Conservation (phyloP, 2,888 invertebrate species). For the Troides helena region DNA sequence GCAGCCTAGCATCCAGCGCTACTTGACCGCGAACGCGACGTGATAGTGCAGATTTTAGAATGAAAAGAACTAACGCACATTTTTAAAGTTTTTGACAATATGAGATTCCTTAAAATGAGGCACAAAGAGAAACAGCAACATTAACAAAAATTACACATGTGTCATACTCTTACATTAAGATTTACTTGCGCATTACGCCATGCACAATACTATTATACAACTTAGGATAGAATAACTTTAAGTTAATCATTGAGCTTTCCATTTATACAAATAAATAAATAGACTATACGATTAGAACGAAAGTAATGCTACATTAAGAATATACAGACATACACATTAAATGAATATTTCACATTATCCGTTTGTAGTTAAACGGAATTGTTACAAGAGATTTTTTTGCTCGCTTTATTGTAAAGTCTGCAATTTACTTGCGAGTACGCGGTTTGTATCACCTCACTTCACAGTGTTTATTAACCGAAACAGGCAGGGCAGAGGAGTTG, state of each 20-base stretch:
- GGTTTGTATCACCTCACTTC: slow-evolving; percentile 91
- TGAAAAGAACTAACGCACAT: slow-evolving; percentile 30
- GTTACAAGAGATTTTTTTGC: slow-evolving; percentile 48
- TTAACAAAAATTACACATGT: slow-evolving; percentile 35
- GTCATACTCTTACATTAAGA: slow-evolving; percentile 53
- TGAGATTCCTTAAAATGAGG: slow-evolving; percentile 73
- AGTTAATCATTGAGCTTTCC: slow-evolving; percentile 78
- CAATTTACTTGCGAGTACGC: slow-evolving; percentile 40
- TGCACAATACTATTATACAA: slow-evolving; percentile 62
- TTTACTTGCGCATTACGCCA: slow-evolving; percentile 68
- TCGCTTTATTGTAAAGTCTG: slow-evolving; percentile 37
- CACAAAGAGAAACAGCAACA: slow-evolving; percentile 61
- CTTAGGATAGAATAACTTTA: slow-evolving; percentile 67
- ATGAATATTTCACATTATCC: slow-evolving; percentile 34
- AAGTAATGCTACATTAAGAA: slow-evolving; percentile 51
- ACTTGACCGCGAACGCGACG: slow-evolving; percentile 41
- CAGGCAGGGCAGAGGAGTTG: slow-evolving; percentile 48
- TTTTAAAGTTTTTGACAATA: slow-evolving; percentile 42
- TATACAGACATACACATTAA: slow-evolving; percentile 52
- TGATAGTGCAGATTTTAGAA: slow-evolving; percentile 48
- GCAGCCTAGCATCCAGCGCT: slow-evolving; percentile 23
- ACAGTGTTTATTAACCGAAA: slow-evolving; percentile 88
- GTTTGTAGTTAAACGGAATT: slow-evolving; percentile 17
- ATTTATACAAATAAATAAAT: slow-evolving; percentile 76
- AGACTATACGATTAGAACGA: slow-evolving; percentile 55